A percentile compares a stretch with the other conserved stretches of the same genome.
Conservation (phyloP, 2,797 vertebrate genomes). For the Cynodonichthys magdalenae region DNA sequence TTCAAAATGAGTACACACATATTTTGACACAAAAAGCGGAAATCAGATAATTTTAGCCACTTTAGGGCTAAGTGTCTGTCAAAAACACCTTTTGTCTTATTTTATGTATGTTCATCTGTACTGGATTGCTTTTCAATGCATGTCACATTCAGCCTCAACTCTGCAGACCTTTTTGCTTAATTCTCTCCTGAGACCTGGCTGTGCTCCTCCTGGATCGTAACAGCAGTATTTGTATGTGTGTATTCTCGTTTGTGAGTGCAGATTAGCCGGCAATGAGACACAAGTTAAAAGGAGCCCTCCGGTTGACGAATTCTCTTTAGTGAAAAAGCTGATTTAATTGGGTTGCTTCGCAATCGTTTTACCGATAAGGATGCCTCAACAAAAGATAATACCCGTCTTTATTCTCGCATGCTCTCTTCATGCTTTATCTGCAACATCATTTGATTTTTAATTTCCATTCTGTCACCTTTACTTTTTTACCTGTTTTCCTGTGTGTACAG, state of each 20-base stretch:
- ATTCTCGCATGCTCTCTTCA: slow-evolving; percentile 19
- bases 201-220: slow-evolving; percentile 9
- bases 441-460: neutral
- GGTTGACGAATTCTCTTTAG: slow-evolving; percentile 70
- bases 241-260: slow-evolving; percentile 15
- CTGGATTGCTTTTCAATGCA: neutral
- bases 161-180: neutral
- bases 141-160: neutral
- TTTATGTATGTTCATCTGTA: neutral
- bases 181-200: slow-evolving; percentile 2
- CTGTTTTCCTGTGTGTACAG: slow-evolving; percentile 19
- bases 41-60: no score
- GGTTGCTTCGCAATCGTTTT: slow-evolving; percentile 59
- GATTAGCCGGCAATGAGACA: slow-evolving; percentile 45
- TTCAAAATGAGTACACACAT: no score
- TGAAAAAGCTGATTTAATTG: slow-evolving; percentile 72
- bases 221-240: neutral
- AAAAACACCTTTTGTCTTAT: no score
- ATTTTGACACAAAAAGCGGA: no score
- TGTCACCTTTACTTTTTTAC: slow-evolving; percentile 19
- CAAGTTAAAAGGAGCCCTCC: slow-evolving; percentile 60
- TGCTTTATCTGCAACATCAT: slow-evolving; percentile 26
- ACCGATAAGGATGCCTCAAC: slow-evolving; percentile 60
- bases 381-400: slow-evolving; percentile 61
- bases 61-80: no score